Conservation (phyloP, 1,140 invertebrate species). For the Pinna nobilis region DNA sequence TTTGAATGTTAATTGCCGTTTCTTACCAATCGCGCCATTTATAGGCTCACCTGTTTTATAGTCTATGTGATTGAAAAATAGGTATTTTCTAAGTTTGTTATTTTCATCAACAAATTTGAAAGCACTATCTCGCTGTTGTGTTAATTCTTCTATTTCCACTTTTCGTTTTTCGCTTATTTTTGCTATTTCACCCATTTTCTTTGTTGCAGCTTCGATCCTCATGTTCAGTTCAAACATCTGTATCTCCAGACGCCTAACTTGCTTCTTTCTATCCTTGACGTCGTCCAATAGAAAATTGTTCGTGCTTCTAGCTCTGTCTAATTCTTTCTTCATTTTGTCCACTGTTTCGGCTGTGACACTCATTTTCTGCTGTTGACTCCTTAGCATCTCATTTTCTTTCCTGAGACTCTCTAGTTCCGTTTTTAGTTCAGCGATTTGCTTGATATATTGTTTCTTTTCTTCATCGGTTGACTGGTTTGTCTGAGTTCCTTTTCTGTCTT, state of each 20-base stretch:
- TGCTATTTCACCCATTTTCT: conserved; percentile 40
- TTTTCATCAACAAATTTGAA: conserved; percentile 47
- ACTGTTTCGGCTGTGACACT: conserved; percentile 38
- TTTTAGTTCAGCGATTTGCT: conserved; percentile 40
- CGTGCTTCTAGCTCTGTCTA: conserved; percentile 41
- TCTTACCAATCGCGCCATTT: conserved; percentile 7
- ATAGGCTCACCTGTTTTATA: conserved; percentile 35
- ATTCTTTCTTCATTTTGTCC: conserved; percentile 46
- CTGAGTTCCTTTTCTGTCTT: conserved; percentile 19
- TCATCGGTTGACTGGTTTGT: conserved; percentile 26
- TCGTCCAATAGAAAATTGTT: conserved; percentile 42
- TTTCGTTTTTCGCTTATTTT: conserved; percentile 36
- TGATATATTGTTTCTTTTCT: conserved; percentile 17
- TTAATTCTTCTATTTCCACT: conserved; percentile 26
- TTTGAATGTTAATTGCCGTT: conserved; percentile 6
- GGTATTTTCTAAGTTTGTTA: conserved; percentile 36
- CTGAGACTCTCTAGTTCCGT: conserved; percentile 40
- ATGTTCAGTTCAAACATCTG: conserved; percentile 50
- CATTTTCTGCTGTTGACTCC: conserved; percentile 36
- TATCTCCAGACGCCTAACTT: conserved; percentile 39
- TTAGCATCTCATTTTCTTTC: conserved; percentile 44
- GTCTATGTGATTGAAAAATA: conserved; percentile 45
- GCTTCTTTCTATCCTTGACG: conserved; percentile 38
- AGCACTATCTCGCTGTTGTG: conserved; percentile 33
- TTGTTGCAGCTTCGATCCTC: conserved; percentile 41